phyloP scores from a whole-genome alignment of 2,888 invertebrate species.

The Hoplodrina ambigua region DNA sequence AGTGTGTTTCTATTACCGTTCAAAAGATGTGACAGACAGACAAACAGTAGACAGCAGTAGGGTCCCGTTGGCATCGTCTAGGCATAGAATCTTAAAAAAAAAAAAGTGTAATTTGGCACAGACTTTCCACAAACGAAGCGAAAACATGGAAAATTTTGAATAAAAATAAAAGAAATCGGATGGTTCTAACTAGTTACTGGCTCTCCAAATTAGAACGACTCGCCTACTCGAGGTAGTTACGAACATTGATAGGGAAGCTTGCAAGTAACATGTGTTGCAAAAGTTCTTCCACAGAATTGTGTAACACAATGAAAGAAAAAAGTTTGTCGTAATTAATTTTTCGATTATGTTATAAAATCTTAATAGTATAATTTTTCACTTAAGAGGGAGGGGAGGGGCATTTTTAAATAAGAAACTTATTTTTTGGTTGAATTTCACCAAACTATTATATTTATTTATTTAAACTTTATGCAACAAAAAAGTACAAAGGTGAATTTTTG shows the following conservation, averaged over 20 bases:
- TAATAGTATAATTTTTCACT: too few species aligned
- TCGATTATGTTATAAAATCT: neutral
- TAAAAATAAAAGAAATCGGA: slow-evolving; percentile 34
- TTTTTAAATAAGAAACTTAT: too few species aligned
- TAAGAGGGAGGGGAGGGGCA: too few species aligned
- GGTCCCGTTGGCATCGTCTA: too few species aligned
- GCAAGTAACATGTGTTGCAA: slow-evolving; percentile 33
- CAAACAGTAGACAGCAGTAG: too few species aligned
- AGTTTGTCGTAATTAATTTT: neutral
- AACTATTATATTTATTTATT: too few species aligned
- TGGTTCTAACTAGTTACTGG: slow-evolving; percentile 30
- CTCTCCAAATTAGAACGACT: slow-evolving; percentile 47
- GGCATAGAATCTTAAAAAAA: slow-evolving; percentile 1
- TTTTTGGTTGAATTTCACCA: too few species aligned
- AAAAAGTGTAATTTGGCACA: slow-evolving; percentile 1
- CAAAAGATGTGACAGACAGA: too few species aligned
- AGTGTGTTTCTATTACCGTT: too few species aligned
- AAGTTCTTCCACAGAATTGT: slow-evolving; percentile 1
- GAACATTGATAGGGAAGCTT: slow-evolving; percentile 21
- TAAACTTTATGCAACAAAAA: too few species aligned
- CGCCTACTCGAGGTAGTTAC: slow-evolving; percentile 2
- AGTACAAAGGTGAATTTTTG: too few species aligned
- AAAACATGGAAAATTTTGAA: slow-evolving; percentile 26
- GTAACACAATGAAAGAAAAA: slow-evolving; percentile 3
- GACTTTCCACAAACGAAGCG: slow-evolving; percentile 27